A percentile compares a stretch with the other conserved stretches of the same genome.
Evolutionary conservation across 1,140 invertebrate genomes (phyloP).

Genomic region (Chrysopa pallens): DNA sequence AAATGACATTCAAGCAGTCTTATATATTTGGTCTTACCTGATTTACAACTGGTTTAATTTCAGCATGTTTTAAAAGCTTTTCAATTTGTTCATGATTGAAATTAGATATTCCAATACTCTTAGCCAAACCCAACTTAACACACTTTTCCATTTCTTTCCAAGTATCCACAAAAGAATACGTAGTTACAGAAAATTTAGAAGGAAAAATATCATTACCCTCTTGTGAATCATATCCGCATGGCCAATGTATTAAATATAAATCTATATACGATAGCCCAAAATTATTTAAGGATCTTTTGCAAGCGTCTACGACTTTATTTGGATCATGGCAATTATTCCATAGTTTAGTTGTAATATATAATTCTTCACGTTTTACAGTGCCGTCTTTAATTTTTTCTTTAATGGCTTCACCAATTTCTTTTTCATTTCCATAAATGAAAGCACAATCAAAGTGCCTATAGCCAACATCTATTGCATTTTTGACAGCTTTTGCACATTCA

Average conservation of each 20-base stretch:
- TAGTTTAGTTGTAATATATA: slow-evolving; percentile 48
- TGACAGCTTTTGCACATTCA: slow-evolving; percentile 39
- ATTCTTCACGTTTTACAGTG: slow-evolving; percentile 47
- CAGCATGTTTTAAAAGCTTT: slow-evolving; percentile 39
- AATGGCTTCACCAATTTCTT: slow-evolving; percentile 51
- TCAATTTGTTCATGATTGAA: slow-evolving; percentile 64
- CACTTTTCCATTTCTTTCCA: slow-evolving; percentile 67
- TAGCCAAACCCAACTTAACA: slow-evolving; percentile 44
- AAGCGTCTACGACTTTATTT: slow-evolving; percentile 27
- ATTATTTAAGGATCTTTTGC: slow-evolving; percentile 38
- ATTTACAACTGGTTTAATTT: slow-evolving; percentile 50
- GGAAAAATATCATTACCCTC: slow-evolving; percentile 38
- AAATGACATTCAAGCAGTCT: no score
- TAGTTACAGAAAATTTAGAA: slow-evolving; percentile 12
- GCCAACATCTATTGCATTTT: slow-evolving; percentile 51
- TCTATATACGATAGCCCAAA: slow-evolving; percentile 56
- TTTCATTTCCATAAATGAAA: slow-evolving; percentile 58
- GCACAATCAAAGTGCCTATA: slow-evolving; percentile 76
- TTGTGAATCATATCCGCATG: slow-evolving; percentile 28
- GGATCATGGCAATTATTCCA: slow-evolving; percentile 41
- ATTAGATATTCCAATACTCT: slow-evolving; percentile 69
- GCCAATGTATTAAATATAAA: slow-evolving; percentile 66
- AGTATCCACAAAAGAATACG: slow-evolving; percentile 42
- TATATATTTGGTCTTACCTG: no score
- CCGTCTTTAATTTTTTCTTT: slow-evolving; percentile 42